Evolutionary conservation across 92 coral and sea anemone species (phyloP).

Genomic region (Bergia sp.): DNA sequence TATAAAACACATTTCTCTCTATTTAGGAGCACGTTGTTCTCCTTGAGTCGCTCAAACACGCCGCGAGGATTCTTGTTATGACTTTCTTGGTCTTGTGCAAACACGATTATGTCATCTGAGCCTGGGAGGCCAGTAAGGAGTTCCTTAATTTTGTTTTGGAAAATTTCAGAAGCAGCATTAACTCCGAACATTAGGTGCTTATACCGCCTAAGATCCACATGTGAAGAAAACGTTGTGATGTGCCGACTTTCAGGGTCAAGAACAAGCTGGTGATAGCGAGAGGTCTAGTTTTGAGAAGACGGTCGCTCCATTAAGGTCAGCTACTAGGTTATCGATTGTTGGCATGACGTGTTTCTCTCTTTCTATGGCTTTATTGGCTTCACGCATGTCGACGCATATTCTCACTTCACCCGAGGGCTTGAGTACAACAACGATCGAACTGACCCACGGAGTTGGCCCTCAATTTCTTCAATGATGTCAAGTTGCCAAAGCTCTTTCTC

Average conservation of each 20-base stretch:
- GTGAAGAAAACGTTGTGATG: slow-evolving; percentile 73
- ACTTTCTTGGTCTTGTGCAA: slow-evolving; percentile 58
- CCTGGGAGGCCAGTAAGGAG: slow-evolving; percentile 77
- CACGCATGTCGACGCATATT: slow-evolving; percentile 76
- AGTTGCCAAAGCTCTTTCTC: slow-evolving; percentile 53
- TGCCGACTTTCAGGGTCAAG: slow-evolving; percentile 67
- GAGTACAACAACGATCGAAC: slow-evolving; percentile 74
- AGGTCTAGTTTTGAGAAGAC: slow-evolving; percentile 68
- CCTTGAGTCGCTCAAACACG: slow-evolving; percentile 53
- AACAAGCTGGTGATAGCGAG: slow-evolving; percentile 76
- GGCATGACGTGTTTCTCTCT: slow-evolving; percentile 69
- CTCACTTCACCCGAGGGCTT: slow-evolving; percentile 67
- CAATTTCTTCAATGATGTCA: slow-evolving; percentile 69
- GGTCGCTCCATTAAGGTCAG: slow-evolving; percentile 51
- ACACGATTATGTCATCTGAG: slow-evolving; percentile 70
- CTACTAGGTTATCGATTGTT: slow-evolving; percentile 43
- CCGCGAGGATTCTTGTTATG: slow-evolving; percentile 65
- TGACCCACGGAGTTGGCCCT: slow-evolving; percentile 78
- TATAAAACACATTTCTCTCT: slow-evolving; percentile 62
- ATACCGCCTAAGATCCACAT: slow-evolving; percentile 60
- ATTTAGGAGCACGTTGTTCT: slow-evolving; percentile 65
- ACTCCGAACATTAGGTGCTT: slow-evolving; percentile 77
- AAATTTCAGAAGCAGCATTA: slow-evolving; percentile 74
- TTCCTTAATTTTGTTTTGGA: slow-evolving; percentile 71
- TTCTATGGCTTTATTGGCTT: slow-evolving; percentile 66